Percentiles rank a stretch among this genome's conserved stretches.
phyloP scores from a whole-genome alignment of 2,113 vertebrate species.

The Coregonus clupeaformis region DNA sequence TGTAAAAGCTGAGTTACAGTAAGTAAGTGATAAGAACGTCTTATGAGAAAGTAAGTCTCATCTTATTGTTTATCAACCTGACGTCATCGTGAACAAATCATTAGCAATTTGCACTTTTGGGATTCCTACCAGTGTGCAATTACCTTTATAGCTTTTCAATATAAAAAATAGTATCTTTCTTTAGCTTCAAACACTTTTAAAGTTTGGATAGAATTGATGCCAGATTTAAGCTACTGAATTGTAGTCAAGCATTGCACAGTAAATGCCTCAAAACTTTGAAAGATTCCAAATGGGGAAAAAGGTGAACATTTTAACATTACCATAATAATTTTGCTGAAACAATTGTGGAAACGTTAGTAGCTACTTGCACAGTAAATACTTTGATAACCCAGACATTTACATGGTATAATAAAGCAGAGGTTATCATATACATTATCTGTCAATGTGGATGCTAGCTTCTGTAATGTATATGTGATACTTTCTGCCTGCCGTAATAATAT shows the following conservation, averaged over 20 bases:
- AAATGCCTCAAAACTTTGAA: too few species aligned
- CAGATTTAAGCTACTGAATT: too few species aligned
- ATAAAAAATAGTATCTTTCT: background rate
- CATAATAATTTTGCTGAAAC: background rate
- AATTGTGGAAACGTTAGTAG: background rate
- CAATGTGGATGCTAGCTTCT: background rate
- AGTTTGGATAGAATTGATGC: background rate
- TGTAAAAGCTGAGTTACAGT: background rate
- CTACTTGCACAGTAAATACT: background rate
- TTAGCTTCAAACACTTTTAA: background rate
- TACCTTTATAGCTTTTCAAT: background rate
- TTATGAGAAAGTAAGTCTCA: background rate
- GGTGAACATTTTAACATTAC: background rate
- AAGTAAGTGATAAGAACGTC: background rate
- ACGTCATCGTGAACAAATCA: background rate
- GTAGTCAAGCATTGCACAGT: too few species aligned
- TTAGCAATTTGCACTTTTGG: background rate
- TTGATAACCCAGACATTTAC: too few species aligned
- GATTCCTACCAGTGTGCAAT: too few species aligned
- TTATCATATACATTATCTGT: too few species aligned
- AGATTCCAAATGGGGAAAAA: too few species aligned
- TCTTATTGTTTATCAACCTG: background rate
- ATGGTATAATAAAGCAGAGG: too few species aligned
- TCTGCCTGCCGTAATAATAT: slow-evolving; percentile 66
- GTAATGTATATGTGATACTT: background rate